Evolutionary conservation across 2,113 vertebrate genomes (phyloP).

Genomic region (Psittacus erithacus): DNA sequence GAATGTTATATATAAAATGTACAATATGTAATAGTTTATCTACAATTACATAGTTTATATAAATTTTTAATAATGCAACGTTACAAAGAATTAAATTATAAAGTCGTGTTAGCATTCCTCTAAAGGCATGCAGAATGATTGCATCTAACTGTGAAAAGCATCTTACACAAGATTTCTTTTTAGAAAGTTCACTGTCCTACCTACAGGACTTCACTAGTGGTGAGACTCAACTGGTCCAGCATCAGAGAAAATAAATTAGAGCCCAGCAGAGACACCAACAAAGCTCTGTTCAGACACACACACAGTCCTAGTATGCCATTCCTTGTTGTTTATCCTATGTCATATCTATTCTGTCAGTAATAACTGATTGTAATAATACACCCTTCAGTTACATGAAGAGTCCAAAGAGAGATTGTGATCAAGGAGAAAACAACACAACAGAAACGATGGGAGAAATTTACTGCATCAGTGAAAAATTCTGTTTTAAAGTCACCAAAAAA

Average conservation of each 20-base stretch:
- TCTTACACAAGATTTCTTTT: not conserved
- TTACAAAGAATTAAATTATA: not conserved
- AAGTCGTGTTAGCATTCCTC: not conserved
- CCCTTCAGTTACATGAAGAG: not conserved
- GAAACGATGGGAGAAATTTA: not conserved
- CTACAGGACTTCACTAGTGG: not conserved
- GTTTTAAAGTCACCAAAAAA: not conserved
- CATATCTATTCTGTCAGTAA: not conserved
- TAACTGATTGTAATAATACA: not conserved
- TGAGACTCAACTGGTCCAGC: rapidly evolving
- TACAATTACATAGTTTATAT: not conserved
- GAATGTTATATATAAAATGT: not conserved
- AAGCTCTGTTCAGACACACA: not conserved
- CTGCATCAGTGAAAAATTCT: not conserved
- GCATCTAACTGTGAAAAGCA: not conserved
- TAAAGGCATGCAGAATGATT: not conserved
- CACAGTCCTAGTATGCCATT: not conserved
- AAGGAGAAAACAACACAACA: not conserved
- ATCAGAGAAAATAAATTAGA: not conserved
- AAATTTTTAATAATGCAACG: not conserved
- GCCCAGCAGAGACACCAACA: not conserved
- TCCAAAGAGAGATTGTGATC: not conserved
- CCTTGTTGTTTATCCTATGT: not conserved
- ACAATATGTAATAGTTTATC: not conserved
- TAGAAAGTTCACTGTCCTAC: not conserved